Conservation (phyloP, 2,888 invertebrate species). For the Nemurella pictetii region DNA sequence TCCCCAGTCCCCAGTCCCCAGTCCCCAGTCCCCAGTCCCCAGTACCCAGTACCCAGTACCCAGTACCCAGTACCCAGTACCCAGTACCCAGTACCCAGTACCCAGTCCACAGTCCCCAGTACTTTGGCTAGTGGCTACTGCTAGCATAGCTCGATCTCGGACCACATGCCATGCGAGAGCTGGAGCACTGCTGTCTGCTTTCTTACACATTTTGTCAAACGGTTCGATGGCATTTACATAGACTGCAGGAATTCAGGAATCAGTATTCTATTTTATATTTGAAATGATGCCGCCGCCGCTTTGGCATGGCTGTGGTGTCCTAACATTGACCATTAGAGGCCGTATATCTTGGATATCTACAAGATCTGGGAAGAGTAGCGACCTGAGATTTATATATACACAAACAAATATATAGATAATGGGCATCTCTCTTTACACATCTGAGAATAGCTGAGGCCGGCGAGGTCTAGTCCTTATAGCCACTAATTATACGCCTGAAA, state of each 20-base stretch:
- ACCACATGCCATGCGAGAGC: too few species aligned
- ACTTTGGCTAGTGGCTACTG: too few species aligned
- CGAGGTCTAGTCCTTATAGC: not conserved
- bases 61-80: not conserved
- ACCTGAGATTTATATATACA: not conserved
- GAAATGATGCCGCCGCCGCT: slow-evolving; percentile 4
- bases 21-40: too few species aligned
- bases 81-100: too few species aligned
- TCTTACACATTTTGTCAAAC: not conserved
- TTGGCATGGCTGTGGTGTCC: slow-evolving; percentile 9
- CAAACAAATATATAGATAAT: not conserved
- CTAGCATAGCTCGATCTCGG: too few species aligned
- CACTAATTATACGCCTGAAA: slow-evolving; percentile 18
- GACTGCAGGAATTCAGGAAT: not conserved
- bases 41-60: not conserved
- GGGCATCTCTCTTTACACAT: slow-evolving; percentile 15
- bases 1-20: too few species aligned
- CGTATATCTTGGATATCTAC: slow-evolving; percentile 30
- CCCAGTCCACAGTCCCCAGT: too few species aligned
- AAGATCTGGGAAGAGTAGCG: slow-evolving; percentile 13
- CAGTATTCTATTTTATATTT: slow-evolving; percentile 28
- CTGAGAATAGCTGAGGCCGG: not conserved
- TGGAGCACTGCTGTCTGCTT: not conserved
- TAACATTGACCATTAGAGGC: slow-evolving; percentile 30
- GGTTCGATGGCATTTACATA: not conserved